Conservation (phyloP, 1,140 invertebrate genomes). For the Ptiloglossa arizonensis region DNA sequence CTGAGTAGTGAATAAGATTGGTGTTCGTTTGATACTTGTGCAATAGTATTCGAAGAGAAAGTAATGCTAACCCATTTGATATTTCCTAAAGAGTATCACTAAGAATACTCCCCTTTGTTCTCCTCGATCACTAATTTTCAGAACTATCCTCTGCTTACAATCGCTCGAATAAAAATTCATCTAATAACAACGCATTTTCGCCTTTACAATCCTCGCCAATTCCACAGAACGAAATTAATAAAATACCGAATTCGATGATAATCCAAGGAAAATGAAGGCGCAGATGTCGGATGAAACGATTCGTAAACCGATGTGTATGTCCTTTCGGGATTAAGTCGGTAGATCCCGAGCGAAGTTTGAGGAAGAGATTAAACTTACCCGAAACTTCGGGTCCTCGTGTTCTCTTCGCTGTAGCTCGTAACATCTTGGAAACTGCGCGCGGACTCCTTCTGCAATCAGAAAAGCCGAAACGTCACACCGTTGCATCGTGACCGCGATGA, state of each 20-base stretch:
- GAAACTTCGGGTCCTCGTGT: neutral
- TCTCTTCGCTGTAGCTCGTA: neutral
- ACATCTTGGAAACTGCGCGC: neutral
- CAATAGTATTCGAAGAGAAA: too few relatives aligned
- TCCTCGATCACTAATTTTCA: too few relatives aligned
- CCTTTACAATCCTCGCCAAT: too few relatives aligned
- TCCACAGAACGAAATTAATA: too few relatives aligned
- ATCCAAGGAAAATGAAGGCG: conserved; percentile 5
- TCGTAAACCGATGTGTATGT: conserved; percentile 56
- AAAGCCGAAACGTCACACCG: conserved; percentile 6
- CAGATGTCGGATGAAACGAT: conserved; percentile 35
- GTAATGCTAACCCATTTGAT: too few relatives aligned
- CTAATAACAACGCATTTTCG: too few relatives aligned
- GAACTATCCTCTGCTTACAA: too few relatives aligned
- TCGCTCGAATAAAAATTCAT: too few relatives aligned
- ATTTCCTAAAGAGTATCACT: too few relatives aligned
- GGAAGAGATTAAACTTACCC: conserved; percentile 49
- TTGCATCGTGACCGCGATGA: neutral
- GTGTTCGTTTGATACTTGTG: too few relatives aligned
- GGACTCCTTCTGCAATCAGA: conserved; percentile 42
- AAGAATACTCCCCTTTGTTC: too few relatives aligned
- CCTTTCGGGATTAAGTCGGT: conserved; percentile 53
- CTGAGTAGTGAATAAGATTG: too few relatives aligned
- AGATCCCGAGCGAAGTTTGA: conserved; percentile 40
- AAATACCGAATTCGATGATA: conserved; percentile 9